phyloP scores from a whole-genome alignment of 2,888 invertebrate genomes.

The Cyrtodaria siliqua region DNA sequence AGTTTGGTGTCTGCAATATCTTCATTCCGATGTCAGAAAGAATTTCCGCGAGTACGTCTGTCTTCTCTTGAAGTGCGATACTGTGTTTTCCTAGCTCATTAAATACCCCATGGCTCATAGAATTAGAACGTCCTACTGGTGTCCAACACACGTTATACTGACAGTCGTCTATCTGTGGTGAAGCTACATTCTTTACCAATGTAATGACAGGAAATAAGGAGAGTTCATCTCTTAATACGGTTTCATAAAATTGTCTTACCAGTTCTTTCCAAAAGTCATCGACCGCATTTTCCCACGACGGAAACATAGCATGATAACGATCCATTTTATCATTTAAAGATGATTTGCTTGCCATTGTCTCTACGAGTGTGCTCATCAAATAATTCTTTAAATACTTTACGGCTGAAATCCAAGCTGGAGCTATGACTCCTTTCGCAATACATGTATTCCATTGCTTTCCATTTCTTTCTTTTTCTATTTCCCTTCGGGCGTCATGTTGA shows the following conservation, averaged over 20 bases:
- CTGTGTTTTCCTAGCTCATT: neutral
- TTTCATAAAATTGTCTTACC: neutral
- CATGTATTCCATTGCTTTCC: conserved; percentile 77
- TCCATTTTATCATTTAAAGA: neutral
- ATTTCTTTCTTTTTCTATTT: conserved; percentile 51
- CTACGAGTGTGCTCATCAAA: too few species aligned
- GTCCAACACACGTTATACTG: too few species aligned
- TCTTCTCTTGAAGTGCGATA: too few species aligned
- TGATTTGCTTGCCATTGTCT: too few species aligned
- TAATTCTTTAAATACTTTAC: conserved; percentile 33
- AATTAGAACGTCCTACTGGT: too few species aligned
- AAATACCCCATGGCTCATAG: neutral
- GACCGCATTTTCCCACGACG: conserved; percentile 4
- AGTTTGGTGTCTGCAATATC: conserved; percentile 31
- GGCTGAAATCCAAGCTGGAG: conserved; percentile 72
- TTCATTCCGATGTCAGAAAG: conserved; percentile 51
- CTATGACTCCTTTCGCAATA: conserved; percentile 70
- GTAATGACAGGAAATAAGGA: conserved; percentile 1
- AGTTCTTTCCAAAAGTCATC: conserved; percentile 40
- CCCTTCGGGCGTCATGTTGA: conserved; percentile 73
- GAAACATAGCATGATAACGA: conserved; percentile 17
- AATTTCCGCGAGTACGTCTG: neutral
- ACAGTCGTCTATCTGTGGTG: too few species aligned
- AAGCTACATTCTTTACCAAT: too few species aligned
- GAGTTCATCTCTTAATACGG: conserved; percentile 6